Percentiles rank a stretch among this genome's conserved stretches.
Evolutionary conservation across 2,113 vertebrate genomes (phyloP).

Genomic region (Callopanchax toddi): DNA sequence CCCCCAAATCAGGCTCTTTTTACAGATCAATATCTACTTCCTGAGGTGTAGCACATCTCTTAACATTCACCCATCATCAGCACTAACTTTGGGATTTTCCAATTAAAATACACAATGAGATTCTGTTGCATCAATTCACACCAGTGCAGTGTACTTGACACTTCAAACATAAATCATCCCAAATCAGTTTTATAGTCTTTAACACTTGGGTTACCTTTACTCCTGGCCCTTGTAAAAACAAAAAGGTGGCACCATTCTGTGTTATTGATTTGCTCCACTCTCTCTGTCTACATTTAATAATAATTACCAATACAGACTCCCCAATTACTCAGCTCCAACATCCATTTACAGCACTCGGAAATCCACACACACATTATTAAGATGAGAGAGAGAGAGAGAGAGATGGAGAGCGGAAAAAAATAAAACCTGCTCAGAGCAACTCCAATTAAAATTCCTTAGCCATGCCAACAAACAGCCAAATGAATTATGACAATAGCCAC

Average conservation of each 20-base stretch:
- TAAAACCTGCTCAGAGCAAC: conserved; percentile 65
- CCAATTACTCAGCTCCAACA: conserved; percentile 75
- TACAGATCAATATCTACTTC: not conserved
- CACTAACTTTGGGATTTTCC: not conserved
- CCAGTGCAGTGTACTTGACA: too few relatives aligned
- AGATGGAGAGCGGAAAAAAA: conserved; percentile 9
- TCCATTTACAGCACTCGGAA: conserved; percentile 71
- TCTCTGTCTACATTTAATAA: conserved; percentile 79
- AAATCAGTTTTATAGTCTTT: conserved; percentile 2
- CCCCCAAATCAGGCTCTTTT: not conserved
- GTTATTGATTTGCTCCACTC: conserved; percentile 75
- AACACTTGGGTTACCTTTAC: conserved; percentile 60
- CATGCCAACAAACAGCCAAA: conserved; percentile 64
- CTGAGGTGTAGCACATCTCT: not conserved
- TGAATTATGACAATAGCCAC: conserved; percentile 57
- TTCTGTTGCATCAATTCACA: not conserved
- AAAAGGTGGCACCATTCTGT: conserved; percentile 49
- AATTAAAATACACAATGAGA: not conserved
- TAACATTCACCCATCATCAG: not conserved
- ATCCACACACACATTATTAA: conserved; percentile 77
- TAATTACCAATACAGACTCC: conserved; percentile 78
- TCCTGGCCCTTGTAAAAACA: conserved; percentile 55
- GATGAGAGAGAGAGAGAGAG: conserved; percentile 60
- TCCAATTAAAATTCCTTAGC: conserved; percentile 79
- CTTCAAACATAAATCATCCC: not conserved